Base-by-base conservation (phyloP, 2,888 invertebrate genomes). In the Laothoe populi region DNA sequence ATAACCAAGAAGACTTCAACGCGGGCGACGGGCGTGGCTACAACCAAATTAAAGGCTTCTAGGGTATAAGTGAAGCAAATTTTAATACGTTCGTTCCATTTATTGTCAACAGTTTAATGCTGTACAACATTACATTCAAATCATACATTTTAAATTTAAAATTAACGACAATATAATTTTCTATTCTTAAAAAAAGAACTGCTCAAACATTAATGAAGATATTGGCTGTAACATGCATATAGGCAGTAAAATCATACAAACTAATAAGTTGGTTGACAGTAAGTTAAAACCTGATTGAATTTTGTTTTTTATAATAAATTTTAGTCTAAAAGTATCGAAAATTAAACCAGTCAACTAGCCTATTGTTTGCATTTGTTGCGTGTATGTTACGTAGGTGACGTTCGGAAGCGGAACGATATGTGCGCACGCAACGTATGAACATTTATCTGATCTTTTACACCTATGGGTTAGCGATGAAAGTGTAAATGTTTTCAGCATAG, bases 321-420 rank as follows among this genome's bases (percentile, higher is more conserved):
- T n/a, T n/a, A n/a, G n/a, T n/a, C n/a, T n/a, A n/a, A n/a, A n/a
- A n/a, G n/a, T n/a, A n/a, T n/a, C n/a, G n/a, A n/a, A n/a, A n/a
- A n/a, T n/a, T n/a, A n/a, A n/a, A n/a, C n/a, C n/a, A n/a, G n/a
- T n/a, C n/a, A n/a, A 35, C 10, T 31, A 53, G 31, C 31, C 49
- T 31, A 53, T 53, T 53, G 49, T 53, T 26, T 26, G 5, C 7
- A 53, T 31, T n/a, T n/a, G n/a, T n/a, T n/a, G 31, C 31, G 35
- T 35, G 1, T 53, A 26, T 19, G 35, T 53, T 35, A 53, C 53
- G 53, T 53, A 53, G 31, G 53, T 31, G 53, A 53, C 35, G 53
- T 42, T 62, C 62, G 62, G 62, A 62, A 62, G 62, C 62, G 62
- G 62, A 62, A 62, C 62, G 49, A 13, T 42, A 24, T 13, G 31